These are phyloP conservation scores for Catharus minimus DNA, from an alignment of 2,113 vertebrate species.

Conservation along the genomic window DNA sequence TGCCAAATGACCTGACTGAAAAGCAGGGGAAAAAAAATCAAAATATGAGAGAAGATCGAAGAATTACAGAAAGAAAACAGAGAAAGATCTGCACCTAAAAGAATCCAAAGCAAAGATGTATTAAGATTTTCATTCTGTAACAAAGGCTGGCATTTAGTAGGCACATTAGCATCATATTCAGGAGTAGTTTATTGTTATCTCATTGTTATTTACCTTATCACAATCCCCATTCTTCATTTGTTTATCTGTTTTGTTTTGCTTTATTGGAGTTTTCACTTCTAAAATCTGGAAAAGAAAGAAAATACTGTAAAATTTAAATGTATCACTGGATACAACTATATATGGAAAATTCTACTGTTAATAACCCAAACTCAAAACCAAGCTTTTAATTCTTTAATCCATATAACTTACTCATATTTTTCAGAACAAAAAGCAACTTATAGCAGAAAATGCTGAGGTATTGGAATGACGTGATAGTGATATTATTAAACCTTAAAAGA, in stretches of 20 bases:
- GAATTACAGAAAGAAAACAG: background rate
- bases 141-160: background rate
- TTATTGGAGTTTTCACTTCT: conserved; percentile 92
- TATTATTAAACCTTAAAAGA: background rate
- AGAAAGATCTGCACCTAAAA: background rate
- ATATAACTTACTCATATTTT: background rate
- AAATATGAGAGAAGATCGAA: background rate
- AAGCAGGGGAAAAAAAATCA: background rate
- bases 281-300: conserved; percentile 82
- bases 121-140: background rate
- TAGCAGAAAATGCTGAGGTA: background rate
- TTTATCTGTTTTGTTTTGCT: conserved; percentile 90
- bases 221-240: conserved; percentile 89
- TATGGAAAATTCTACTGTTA: background rate
- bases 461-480: background rate
- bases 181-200: background rate
- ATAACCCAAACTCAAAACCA: background rate
- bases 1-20: background rate
- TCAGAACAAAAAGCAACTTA: background rate
- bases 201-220: conserved; percentile 86
- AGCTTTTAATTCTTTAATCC: background rate
- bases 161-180: background rate
- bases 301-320: background rate
- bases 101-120: background rate
- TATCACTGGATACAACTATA: background rate